Base-by-base conservation (phyloP, 2,113 vertebrate species). In the Perccottus glenii region DNA sequence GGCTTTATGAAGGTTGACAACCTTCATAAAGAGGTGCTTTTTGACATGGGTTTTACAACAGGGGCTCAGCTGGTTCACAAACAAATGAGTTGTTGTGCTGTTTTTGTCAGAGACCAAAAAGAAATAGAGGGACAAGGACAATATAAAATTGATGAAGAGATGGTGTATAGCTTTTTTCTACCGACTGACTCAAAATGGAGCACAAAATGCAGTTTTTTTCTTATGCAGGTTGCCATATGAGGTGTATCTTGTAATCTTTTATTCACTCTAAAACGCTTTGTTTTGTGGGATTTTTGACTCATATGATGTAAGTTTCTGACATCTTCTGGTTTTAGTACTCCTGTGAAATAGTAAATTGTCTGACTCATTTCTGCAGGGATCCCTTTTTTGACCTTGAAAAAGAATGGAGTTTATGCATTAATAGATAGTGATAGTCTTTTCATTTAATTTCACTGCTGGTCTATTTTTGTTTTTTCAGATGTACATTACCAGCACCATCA, bases 401-500 rank as follows among this genome's bases (percentile, higher is more conserved):
- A 5, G 50, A 55, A 35, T 8, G 6, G 11, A 33, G 14, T 35
- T 35, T 2, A 35, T 33, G 11, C 7, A 35, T 16, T 35, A 52
- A 42, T 59, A 9, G 36, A 5, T 11, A 12, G 16, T 44, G 2
- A 47, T 36, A 48, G 11, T 19, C 42, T 3, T 8, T 36, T 2
- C 35, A 15, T 45, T 12, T 5, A 4, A 1, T 10, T 3, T 53
- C 4, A n/a, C 14, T 42, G 14, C 10, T 19, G 2, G 42, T 51
- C 9, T 50, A 4, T 8, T 5, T 43, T 3, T 70, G 3, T 50
- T n/a, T 4, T 57, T 33, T 10, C 91, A 99, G 97, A 99, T 98
- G 97, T 98, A 99, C 92, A 96, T 99, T 91, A 99, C 98, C 85
- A 99, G 98, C 93, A 99, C 97, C 82, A 97, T 99, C 90, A 96